Conservation (phyloP, 2,113 vertebrate genomes). For the Paramisgurnus dabryanus region DNA sequence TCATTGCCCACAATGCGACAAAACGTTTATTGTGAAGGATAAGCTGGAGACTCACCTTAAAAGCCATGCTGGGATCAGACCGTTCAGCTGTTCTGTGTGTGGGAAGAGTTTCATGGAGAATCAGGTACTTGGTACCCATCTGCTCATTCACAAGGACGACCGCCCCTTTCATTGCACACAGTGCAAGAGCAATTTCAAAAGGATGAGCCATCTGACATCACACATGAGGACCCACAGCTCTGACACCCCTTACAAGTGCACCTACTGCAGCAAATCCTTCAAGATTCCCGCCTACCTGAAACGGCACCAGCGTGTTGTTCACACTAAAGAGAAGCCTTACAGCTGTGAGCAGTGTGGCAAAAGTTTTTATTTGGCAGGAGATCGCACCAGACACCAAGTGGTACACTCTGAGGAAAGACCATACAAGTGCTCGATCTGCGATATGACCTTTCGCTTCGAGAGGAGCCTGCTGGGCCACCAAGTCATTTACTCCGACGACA, state of each 20-base stretch:
- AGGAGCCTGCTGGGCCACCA: not conserved
- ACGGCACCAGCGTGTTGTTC: conserved; percentile 68
- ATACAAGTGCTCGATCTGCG: conserved; percentile 13
- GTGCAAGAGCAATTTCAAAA: conserved; percentile 70
- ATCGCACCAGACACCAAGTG: not conserved
- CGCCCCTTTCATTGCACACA: conserved; percentile 68
- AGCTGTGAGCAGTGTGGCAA: conserved; percentile 33
- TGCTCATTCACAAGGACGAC: conserved; percentile 69
- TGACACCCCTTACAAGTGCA: conserved; percentile 67
- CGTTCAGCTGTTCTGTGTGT: conserved; percentile 65
- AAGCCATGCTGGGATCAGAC: conserved; percentile 70
- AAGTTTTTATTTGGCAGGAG: not conserved
- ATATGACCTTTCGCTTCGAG: not conserved
- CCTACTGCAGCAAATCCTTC: conserved; percentile 69
- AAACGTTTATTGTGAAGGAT: conserved; percentile 31
- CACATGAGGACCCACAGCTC: conserved; percentile 46
- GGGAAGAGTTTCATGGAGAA: conserved; percentile 69
- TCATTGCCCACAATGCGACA: conserved; percentile 69
- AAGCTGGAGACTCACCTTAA: conserved; percentile 68
- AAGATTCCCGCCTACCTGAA: conserved; percentile 66
- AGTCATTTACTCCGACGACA: conserved; percentile 18
- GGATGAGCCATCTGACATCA: conserved; percentile 46
- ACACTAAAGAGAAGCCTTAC: conserved; percentile 62
- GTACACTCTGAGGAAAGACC: conserved; percentile 6
- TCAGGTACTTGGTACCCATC: conserved; percentile 67